Evolutionary conservation across 2,888 invertebrate species (phyloP).

Genomic region (Trilocha varians): DNA sequence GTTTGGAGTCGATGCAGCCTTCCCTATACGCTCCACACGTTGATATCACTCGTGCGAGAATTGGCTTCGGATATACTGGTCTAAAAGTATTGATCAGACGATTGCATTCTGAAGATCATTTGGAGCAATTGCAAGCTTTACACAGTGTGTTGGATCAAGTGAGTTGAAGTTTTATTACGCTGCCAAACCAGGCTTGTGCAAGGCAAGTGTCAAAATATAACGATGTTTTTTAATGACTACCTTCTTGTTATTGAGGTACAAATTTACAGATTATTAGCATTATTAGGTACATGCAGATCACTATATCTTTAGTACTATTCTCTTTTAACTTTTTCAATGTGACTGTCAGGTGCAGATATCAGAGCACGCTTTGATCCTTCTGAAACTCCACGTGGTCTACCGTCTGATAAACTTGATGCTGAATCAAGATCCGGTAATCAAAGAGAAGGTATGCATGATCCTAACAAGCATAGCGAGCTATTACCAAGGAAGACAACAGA

Average conservation of each 20-base stretch:
- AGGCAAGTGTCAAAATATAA: no score
- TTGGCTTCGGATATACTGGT: slow-evolving; percentile 52
- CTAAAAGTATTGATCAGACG: slow-evolving; percentile 45
- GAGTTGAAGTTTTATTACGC: neutral
- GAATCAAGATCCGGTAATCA: slow-evolving; percentile 38
- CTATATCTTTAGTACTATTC: neutral
- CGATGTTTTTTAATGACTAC: no score
- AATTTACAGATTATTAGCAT: no score
- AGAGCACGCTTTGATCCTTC: slow-evolving; percentile 48
- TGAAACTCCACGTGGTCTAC: slow-evolving; percentile 43
- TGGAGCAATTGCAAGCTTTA: slow-evolving; percentile 49
- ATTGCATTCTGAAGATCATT: slow-evolving; percentile 37
- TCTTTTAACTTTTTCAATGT: slow-evolving; percentile 1
- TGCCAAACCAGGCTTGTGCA: no score
- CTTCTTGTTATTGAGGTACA: no score
- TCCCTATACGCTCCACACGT: slow-evolving; percentile 47
- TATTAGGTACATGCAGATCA: neutral
- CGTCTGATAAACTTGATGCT: slow-evolving; percentile 50
- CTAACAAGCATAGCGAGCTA: slow-evolving; percentile 39
- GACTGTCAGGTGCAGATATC: slow-evolving; percentile 49
- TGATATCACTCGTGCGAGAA: slow-evolving; percentile 40
- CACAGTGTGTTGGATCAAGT: slow-evolving; percentile 57
- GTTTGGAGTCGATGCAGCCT: slow-evolving; percentile 55
- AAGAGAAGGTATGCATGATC: slow-evolving; percentile 51
- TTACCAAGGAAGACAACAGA: slow-evolving; percentile 41